Evolutionary conservation across 53 echinoderm and acorn worm genomes (phyloP).

Genomic region (Hippasteria phrygiana): DNA sequence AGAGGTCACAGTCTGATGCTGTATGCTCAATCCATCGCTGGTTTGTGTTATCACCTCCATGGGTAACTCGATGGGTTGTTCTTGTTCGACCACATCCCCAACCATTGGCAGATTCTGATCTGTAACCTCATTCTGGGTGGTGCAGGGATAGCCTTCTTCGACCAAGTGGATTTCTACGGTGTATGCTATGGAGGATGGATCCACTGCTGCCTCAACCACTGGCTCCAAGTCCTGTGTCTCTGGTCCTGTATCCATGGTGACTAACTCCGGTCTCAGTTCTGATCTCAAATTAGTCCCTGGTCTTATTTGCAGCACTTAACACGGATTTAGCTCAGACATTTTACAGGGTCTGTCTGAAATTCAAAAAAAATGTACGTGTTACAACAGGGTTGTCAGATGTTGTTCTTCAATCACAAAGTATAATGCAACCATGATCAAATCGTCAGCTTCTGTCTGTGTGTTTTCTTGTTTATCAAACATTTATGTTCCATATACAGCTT

Average conservation of each 20-base stretch:
- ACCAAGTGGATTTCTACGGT: conserved; percentile 44
- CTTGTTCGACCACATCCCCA: neutral
- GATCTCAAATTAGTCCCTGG: neutral
- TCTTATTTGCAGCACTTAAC: neutral
- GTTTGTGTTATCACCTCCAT: conserved; percentile 20
- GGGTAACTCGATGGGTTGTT: neutral
- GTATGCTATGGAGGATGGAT: conserved; percentile 51
- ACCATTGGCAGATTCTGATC: neutral
- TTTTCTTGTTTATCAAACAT: too few relatives aligned
- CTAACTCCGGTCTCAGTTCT: neutral
- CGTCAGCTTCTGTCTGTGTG: too few relatives aligned
- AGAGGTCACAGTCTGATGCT: neutral
- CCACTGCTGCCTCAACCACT: neutral
- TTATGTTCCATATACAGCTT: too few relatives aligned
- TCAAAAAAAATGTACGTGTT: conserved; percentile 47
- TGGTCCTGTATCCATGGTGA: conserved; percentile 13
- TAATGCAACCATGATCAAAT: neutral
- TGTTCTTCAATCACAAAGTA: neutral
- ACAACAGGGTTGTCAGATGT: conserved; percentile 31
- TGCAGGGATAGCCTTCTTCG: conserved; percentile 18
- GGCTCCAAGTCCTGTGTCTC: neutral
- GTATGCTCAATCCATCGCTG: neutral
- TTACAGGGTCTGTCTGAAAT: conserved; percentile 10
- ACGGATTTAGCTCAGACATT: neutral
- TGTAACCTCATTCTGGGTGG: neutral